A percentile compares a stretch with the other conserved stretches of the same genome.
phyloP scores from a whole-genome alignment of 2,113 vertebrate genomes.

The Tupaia tana region DNA sequence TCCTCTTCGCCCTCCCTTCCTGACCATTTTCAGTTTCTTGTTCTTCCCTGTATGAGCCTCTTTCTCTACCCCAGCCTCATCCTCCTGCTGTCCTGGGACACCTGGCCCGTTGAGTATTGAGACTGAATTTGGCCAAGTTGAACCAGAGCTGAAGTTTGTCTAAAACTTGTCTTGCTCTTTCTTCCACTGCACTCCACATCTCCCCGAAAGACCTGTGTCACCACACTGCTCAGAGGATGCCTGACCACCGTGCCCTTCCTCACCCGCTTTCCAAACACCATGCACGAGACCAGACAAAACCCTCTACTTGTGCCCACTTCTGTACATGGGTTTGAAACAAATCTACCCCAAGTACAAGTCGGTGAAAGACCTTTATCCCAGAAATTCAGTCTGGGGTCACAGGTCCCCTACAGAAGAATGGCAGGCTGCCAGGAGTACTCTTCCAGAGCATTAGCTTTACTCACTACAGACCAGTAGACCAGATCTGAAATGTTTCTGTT shows the following conservation, averaged over 20 bases:
- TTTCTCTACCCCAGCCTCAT: accelerated
- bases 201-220: neutral
- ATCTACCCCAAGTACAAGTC: too few species aligned
- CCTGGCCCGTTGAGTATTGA: neutral
- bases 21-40: neutral
- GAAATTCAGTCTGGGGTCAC: neutral
- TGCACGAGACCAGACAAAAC: neutral
- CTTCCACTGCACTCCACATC: neutral
- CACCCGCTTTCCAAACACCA: neutral
- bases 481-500: too few species aligned
- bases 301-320: neutral
- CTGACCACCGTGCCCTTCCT: neutral
- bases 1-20: neutral
- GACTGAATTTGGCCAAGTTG: neutral
- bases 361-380: neutral
- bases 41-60: accelerated
- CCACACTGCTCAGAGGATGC: neutral
- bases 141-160: neutral
- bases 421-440: neutral
- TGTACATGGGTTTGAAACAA: neutral
- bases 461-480: neutral
- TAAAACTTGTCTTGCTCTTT: neutral
- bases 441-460: neutral
- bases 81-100: neutral
- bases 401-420: neutral